These are phyloP conservation scores for Tilapia sparmanii DNA, from an alignment of 2,113 vertebrate genomes.

Conservation along the genomic window DNA sequence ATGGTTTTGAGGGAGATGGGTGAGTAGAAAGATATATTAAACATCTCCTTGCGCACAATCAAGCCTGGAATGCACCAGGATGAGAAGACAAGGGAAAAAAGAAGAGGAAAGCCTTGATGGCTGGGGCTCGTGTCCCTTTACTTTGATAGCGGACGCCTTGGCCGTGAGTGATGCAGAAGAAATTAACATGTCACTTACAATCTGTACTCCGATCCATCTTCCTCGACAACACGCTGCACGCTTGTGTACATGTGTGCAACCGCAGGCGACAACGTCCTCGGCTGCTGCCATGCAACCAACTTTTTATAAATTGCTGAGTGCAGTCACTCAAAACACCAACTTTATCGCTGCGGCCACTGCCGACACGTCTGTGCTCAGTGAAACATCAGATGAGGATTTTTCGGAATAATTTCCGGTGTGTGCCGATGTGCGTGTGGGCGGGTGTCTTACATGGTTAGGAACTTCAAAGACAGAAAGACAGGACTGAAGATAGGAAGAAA, in stretches of 20 bases:
- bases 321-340: conserved; percentile 66
- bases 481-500: neutral
- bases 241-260: conserved; percentile 8
- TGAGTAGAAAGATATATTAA: conserved; percentile 1
- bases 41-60: conserved; percentile 9
- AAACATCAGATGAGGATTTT: conserved; percentile 41
- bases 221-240: conserved; percentile 27
- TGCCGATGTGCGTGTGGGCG: neutral
- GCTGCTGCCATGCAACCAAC: neutral
- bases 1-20: neutral
- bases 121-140: conserved; percentile 44
- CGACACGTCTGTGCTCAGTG: conserved; percentile 23
- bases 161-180: conserved; percentile 75
- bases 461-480: neutral
- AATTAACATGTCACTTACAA: conserved; percentile 81
- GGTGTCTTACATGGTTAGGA: neutral
- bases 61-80: neutral
- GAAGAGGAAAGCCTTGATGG: conserved; percentile 24
- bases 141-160: conserved; percentile 62
- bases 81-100: neutral
- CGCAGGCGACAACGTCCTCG: neutral
- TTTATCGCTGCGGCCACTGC: conserved; percentile 25
- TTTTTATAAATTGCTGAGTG: conserved; percentile 60
- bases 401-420: conserved; percentile 23
- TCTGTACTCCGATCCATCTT: conserved; percentile 75